Percentiles rank a stretch among this genome's conserved stretches.
These are phyloP conservation scores for Chaetoderma sp. DNA, from an alignment of 2,888 invertebrate species.

Conservation along the genomic window DNA sequence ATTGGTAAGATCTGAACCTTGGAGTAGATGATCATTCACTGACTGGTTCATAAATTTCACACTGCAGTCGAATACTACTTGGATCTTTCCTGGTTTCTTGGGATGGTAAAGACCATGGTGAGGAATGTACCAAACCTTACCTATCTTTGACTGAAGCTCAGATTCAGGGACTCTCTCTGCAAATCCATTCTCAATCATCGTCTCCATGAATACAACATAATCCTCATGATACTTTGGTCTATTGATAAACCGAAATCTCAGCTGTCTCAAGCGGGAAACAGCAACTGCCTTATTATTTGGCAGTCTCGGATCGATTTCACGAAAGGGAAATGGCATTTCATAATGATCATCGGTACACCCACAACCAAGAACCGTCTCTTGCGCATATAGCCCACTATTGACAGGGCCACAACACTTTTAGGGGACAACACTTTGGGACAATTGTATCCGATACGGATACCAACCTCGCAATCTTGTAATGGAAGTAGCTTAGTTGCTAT, in stretches of 20 bases:
- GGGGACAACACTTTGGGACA: slow-evolving; percentile 38
- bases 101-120: too few relatives aligned
- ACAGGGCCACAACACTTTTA: slow-evolving; percentile 23
- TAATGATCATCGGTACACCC: too few relatives aligned
- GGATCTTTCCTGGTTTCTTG: background rate
- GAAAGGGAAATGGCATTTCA: too few relatives aligned
- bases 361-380: slow-evolving; percentile 38
- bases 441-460: slow-evolving; percentile 39
- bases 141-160: slow-evolving; percentile 14
- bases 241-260: background rate
- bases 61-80: slow-evolving; percentile 37
- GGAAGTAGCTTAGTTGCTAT: slow-evolving; percentile 28
- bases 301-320: background rate
- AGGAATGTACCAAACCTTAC: slow-evolving; percentile 8
- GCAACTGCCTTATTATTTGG: slow-evolving; percentile 23
- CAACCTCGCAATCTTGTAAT: slow-evolving; percentile 31
- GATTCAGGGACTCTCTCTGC: slow-evolving; percentile 3
- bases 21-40: slow-evolving; percentile 27
- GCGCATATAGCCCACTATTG: slow-evolving; percentile 30
- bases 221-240: too few relatives aligned
- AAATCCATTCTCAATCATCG: too few relatives aligned
- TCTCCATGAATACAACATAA: too few relatives aligned
- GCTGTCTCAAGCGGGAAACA: background rate
- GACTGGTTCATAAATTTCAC: slow-evolving; percentile 15
- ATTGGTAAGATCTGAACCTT: slow-evolving; percentile 36